These are phyloP conservation scores for Crypturellus undulatus DNA, from an alignment of 2,113 vertebrate genomes.

Conservation along the genomic window DNA sequence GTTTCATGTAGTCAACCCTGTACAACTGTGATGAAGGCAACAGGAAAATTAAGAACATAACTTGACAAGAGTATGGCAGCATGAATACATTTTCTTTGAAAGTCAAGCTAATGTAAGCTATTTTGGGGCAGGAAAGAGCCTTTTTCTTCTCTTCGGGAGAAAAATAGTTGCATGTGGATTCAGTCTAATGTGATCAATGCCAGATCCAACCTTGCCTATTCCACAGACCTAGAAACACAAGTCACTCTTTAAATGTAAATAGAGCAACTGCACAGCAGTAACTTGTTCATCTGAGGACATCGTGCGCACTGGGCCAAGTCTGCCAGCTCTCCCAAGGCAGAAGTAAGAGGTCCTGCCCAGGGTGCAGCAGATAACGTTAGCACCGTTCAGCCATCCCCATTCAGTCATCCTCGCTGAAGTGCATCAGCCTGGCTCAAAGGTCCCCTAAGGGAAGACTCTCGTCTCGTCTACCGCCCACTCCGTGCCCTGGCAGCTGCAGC, in stretches of 20 bases:
- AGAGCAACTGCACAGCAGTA: not conserved
- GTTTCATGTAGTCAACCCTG: not conserved
- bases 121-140: not conserved
- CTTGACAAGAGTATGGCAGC: not conserved
- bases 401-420: not conserved
- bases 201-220: not conserved
- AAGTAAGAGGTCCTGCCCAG: not conserved
- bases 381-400: not conserved
- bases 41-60: not conserved
- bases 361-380: not conserved
- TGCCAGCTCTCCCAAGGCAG: not conserved
- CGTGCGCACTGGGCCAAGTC: not conserved
- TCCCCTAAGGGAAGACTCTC: not conserved
- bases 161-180: not conserved
- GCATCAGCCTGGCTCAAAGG: not conserved
- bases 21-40: not conserved
- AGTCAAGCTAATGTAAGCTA: not conserved
- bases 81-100: not conserved
- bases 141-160: not conserved
- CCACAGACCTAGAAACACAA: not conserved
- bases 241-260: not conserved
- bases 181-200: not conserved
- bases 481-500: not conserved
- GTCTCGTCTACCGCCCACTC: fast-evolving
- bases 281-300: not conserved